Percentiles rank a stretch among this genome's conserved stretches.
Conservation (phyloP, 2,888 invertebrate genomes). For the Pandemis corylana region DNA sequence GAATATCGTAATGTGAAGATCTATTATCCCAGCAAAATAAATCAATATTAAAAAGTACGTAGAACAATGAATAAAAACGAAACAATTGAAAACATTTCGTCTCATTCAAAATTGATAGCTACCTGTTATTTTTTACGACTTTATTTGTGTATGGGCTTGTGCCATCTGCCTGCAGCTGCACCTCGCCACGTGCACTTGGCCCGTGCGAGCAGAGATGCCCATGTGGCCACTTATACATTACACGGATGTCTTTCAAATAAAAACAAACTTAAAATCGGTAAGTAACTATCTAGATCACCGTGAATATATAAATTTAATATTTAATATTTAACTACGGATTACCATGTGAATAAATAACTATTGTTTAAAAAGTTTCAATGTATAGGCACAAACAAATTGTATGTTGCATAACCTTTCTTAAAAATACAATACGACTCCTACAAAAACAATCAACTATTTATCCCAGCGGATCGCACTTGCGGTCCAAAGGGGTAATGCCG, state of each 20-base stretch:
- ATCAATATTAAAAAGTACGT: not conserved
- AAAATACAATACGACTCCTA: not conserved
- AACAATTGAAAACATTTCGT: not conserved
- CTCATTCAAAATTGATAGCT: not conserved
- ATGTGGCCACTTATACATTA: constrained; percentile 2
- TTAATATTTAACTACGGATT: not conserved
- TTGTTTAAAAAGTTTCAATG: no score
- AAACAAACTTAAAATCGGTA: not conserved
- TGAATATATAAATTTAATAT: not conserved
- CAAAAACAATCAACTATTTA: not conserved
- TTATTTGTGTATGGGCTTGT: constrained; percentile 13
- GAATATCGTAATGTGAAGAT: not conserved
- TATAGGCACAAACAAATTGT: not conserved
- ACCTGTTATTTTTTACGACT: constrained; percentile 26
- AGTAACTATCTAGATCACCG: no score
- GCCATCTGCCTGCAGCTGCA: constrained; percentile 43
- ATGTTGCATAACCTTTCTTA: not conserved
- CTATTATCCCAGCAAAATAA: not conserved
- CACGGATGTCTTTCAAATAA: not conserved
- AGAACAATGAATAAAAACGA: no score
- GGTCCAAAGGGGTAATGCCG: no score
- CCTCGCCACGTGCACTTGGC: constrained; percentile 42
- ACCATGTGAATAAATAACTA: not conserved
- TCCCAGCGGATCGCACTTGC: no score
- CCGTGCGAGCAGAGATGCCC: constrained; percentile 24